These are phyloP conservation scores for Bradysia coprophila DNA, from an alignment of 1,140 invertebrate species.

Conservation along the genomic window DNA sequence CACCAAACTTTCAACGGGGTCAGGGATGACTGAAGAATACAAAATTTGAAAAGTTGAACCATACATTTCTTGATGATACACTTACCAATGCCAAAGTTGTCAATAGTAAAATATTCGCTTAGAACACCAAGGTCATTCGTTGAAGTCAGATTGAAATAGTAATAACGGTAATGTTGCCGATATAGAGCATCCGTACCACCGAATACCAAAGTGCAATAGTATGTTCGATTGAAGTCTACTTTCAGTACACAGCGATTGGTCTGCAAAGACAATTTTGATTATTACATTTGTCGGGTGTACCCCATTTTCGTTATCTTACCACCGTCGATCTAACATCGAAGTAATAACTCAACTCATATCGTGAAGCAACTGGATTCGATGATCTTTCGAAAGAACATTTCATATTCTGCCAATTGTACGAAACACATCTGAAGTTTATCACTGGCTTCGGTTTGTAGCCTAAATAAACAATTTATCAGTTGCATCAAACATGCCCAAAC, in stretches of 20 bases:
- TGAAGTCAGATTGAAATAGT: background rate
- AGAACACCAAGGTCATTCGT: background rate
- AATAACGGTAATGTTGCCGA: background rate
- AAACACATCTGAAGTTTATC: constrained; percentile 39
- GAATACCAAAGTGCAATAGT: background rate
- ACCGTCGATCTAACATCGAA: background rate
- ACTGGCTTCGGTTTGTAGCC: constrained; percentile 28
- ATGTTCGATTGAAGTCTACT: background rate
- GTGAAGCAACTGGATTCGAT: constrained; percentile 30
- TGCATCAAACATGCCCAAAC: background rate
- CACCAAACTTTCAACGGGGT: constrained; percentile 31
- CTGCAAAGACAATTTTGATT: too few relatives aligned
- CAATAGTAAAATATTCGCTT: constrained; percentile 11
- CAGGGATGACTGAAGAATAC: constrained; percentile 27
- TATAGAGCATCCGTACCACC: background rate
- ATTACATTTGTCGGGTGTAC: too few relatives aligned
- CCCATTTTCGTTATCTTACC: background rate
- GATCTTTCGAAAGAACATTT: constrained; percentile 40
- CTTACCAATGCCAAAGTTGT: constrained; percentile 35
- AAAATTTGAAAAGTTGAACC: background rate
- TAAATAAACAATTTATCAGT: background rate
- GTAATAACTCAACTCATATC: constrained; percentile 15
- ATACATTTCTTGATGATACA: constrained; percentile 7
- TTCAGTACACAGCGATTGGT: background rate
- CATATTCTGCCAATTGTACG: constrained; percentile 43